Base-by-base conservation (phyloP, 2,113 vertebrate genomes). In the Myocastor coypus region DNA sequence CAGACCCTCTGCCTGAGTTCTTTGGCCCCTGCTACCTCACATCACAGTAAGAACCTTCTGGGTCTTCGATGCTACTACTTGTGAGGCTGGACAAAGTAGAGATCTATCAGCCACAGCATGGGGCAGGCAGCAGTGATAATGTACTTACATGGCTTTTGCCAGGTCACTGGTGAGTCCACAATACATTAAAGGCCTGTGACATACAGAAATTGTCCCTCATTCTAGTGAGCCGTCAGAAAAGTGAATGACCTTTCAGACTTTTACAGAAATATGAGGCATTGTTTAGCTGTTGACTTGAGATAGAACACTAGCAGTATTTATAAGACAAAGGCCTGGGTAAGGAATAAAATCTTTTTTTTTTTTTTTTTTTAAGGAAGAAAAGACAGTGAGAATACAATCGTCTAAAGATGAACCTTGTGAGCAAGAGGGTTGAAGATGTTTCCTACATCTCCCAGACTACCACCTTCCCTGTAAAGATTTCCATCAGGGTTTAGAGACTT, bases 281-380 rank as follows among this genome's bases (percentile, higher is more conserved):
- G 40, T 66, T 81, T 75, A 46, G 46, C 52, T 84, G 6, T 85
- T 80, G 13, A 68, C 87, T 40, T 73, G 8, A 92, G 66, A 87
- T 4, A 40, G 3, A 1, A 71, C 17, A 52, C 24, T 32, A 5
- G 66, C 10, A 42, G 28, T 34, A 57, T 52, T 42, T 46, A 75
- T 77, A 5, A 93, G 68, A 92, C 71, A 66, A 1, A 19, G 50
- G 63, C 17, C 46, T 30, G 13, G 37, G 14, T 14, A 71, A 73
- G 11, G 12, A 42, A 86, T 22, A 30, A 5, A 30, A 16, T 11
- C n/a, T 87, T 24, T 28, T n/a, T n/a, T n/a, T n/a, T n/a, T n/a
- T n/a, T n/a, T n/a, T n/a, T n/a, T n/a, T n/a, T 95, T 75, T 84
- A 84, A 73, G 81, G n/a, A 12, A 34, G 63, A 64, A 81, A 71